Evolutionary conservation across 2,888 invertebrate species (phyloP), one percentile per base, ranked within the genome.

Genomic region (Coenonympha glycerion): DNA sequence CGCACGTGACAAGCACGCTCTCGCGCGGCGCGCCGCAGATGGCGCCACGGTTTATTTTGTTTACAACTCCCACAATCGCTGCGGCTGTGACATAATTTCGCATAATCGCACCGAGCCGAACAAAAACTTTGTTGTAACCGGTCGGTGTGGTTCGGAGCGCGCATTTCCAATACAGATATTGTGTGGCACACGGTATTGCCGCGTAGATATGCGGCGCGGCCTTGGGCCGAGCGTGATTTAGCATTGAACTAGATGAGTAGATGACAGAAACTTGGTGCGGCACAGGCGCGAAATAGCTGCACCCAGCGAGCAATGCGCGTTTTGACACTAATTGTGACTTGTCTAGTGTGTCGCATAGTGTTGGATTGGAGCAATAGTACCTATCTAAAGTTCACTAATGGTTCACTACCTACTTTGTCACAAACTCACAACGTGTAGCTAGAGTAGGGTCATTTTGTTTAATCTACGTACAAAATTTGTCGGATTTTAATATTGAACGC

Each of bases 11-110:
- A 52, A 33, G 56, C 50, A 41, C n/a, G n/a, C n/a, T n/a, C n/a
- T n/a, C n/a, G n/a, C 49, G 24, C 18, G 18, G 16, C 30, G 22
- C 9, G 13, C 24, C 42, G 57, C 39, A 82, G 84, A 72, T 76
- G 81, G 71, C 81, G 71, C 68, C 58, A 66, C 58, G 2, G 50
- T 41, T 31, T 53, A 30, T 37, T 52, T 68, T 79, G 78, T 79
- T 79, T 78, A 79, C 77, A 68, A 76, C 49, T 63, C 34, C 40
- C 31, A 55, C 47, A 37, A 15, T 18, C 44, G 45, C 60, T 63
- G 64, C 63, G 52, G 58, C 46, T 69, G 63, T 79, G 79, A 81
- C 77, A 80, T 80, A 80, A 81, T 76, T 74, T 60, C 61, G 65
- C 69, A 66, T 79, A 76, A 79, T 67, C 31, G 42, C 42, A 53